phyloP scores from a whole-genome alignment of 2,888 invertebrate species.

The Gasteruption jaculator region DNA sequence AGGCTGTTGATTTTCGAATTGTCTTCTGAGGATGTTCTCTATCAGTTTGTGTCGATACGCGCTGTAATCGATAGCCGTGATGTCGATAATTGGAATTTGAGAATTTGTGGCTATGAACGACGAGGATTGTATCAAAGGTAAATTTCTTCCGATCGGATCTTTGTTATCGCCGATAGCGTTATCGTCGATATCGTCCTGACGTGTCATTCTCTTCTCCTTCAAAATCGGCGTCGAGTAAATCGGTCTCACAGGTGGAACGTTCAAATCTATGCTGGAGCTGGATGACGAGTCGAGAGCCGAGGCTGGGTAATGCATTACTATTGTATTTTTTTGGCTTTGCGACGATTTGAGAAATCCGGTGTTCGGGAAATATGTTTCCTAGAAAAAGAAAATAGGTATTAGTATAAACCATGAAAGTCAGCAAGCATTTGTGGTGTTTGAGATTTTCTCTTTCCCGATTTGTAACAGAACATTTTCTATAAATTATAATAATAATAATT shows the following conservation, averaged over 20 bases:
- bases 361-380: too few relatives aligned
- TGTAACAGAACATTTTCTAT: too few relatives aligned
- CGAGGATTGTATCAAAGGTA: slow-evolving; percentile 27
- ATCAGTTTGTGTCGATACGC: slow-evolving; percentile 37
- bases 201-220: slow-evolving; percentile 5
- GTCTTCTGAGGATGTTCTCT: slow-evolving; percentile 32
- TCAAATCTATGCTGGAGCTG: slow-evolving; percentile 29
- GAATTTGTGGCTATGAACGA: slow-evolving; percentile 28
- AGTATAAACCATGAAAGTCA: too few relatives aligned
- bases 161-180: background rate
- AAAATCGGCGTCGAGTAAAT: slow-evolving; percentile 31
- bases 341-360: too few relatives aligned
- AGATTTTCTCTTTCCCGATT: too few relatives aligned
- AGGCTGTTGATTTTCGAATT: slow-evolving; percentile 36
- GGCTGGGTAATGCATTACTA: slow-evolving; percentile 35
- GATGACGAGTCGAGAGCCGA: slow-evolving; percentile 30
- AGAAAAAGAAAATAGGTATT: too few relatives aligned
- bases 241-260: slow-evolving; percentile 21
- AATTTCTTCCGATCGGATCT: slow-evolving; percentile 5
- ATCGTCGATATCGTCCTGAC: slow-evolving; percentile 7
- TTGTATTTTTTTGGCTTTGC: too few relatives aligned
- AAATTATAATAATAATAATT: too few relatives aligned
- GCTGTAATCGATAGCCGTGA: slow-evolving; percentile 34
- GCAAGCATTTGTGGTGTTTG: too few relatives aligned
- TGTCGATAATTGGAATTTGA: slow-evolving; percentile 30